phyloP scores from a whole-genome alignment of 2,113 vertebrate genomes.

The Anhinga anhinga region DNA sequence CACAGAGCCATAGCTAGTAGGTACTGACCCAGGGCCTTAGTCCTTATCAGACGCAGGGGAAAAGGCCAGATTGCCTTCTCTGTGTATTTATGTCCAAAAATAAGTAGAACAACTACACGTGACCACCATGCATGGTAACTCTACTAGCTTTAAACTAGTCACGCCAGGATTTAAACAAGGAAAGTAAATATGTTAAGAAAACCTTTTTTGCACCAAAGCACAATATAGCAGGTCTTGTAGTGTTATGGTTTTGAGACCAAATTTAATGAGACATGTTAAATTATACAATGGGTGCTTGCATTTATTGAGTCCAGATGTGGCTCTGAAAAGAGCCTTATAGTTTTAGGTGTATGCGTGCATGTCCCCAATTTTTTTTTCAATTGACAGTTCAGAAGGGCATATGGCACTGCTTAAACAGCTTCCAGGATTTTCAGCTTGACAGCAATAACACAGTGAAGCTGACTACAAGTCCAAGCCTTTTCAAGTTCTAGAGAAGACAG shows the following conservation, averaged over 20 bases:
- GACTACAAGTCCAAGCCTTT: background rate
- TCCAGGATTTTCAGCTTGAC: background rate
- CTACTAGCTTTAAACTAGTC: background rate
- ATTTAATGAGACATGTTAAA: background rate
- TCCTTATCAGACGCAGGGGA: background rate
- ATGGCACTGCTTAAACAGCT: slow-evolving; percentile 12
- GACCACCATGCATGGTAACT: background rate
- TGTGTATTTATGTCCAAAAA: background rate
- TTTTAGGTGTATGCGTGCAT: background rate
- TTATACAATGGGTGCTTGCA: background rate
- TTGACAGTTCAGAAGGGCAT: background rate
- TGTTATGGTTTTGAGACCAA: background rate
- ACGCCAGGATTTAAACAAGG: background rate
- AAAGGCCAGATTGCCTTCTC: background rate
- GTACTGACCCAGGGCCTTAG: background rate
- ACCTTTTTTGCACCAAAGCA: background rate
- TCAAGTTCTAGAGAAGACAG: background rate
- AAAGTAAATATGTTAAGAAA: background rate
- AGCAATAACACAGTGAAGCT: background rate
- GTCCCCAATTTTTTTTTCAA: background rate
- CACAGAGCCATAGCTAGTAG: rapidly evolving
- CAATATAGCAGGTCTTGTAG: background rate
- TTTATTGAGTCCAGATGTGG: background rate
- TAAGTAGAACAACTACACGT: background rate
- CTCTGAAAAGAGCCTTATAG: background rate